These are phyloP conservation scores for Cariama cristata DNA, from an alignment of 2,113 vertebrate genomes.

Conservation along the genomic window DNA sequence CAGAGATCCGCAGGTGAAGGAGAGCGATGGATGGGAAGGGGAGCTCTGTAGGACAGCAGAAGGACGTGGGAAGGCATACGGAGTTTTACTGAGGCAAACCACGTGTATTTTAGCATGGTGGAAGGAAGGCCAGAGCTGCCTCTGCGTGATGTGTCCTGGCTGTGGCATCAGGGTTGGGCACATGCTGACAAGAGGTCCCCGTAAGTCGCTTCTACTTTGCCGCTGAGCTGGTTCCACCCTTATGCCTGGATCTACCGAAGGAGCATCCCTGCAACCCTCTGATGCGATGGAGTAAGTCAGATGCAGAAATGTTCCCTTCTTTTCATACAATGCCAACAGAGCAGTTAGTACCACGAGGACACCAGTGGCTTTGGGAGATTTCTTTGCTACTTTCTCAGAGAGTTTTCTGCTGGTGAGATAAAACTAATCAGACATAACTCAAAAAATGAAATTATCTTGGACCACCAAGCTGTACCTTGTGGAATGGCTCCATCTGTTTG, in stretches of 20 bases:
- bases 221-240: not conserved
- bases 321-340: not conserved
- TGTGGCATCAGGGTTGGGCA: not conserved
- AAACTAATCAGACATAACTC: not conserved
- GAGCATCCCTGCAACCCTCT: not conserved
- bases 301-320: not conserved
- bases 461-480: not conserved
- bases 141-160: not conserved
- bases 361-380: not conserved
- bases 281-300: not conserved
- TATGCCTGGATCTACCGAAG: not conserved
- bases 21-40: not conserved
- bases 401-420: not conserved
- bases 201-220: not conserved
- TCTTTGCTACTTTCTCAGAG: not conserved
- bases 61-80: accelerated
- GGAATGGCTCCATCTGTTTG: not conserved
- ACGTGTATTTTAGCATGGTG: not conserved
- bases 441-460: not conserved
- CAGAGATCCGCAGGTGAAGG: not conserved
- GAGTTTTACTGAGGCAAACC: not conserved
- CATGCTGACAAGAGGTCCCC: not conserved
- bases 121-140: not conserved
- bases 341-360: not conserved
- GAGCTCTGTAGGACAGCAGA: not conserved